Evolutionary conservation across 2,888 invertebrate genomes (phyloP).

Genomic region (Stenolophus ochropezus): DNA sequence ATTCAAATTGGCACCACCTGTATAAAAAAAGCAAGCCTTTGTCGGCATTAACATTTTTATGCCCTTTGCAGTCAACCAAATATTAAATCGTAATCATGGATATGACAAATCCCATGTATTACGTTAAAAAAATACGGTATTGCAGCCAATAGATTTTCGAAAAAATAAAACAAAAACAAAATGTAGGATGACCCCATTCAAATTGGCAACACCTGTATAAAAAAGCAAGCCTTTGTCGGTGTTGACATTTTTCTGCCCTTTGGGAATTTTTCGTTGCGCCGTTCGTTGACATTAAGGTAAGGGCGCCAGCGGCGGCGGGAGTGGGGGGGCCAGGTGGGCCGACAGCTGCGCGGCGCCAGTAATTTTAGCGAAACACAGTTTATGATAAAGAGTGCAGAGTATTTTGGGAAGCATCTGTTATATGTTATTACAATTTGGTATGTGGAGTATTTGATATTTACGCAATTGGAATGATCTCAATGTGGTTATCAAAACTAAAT

Average conservation of each 20-base stretch:
- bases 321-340: neutral
- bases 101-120: too few species aligned
- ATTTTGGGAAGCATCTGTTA: neutral
- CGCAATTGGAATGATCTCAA: slow-evolving; percentile 30
- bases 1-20: too few species aligned
- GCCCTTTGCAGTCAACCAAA: too few species aligned
- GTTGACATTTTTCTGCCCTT: neutral
- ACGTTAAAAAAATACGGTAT: too few species aligned
- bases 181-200: too few species aligned
- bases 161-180: too few species aligned
- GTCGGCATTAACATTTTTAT: too few species aligned
- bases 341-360: neutral
- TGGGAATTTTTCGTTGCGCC: neutral
- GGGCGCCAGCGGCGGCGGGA: neutral
- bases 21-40: too few species aligned
- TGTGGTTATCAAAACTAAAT: slow-evolving; percentile 51
- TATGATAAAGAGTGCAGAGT: neutral
- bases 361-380: neutral
- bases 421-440: neutral
- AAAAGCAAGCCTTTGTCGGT: too few species aligned
- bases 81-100: too few species aligned
- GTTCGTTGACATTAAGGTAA: neutral
- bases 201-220: too few species aligned
- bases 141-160: too few species aligned
- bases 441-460: slow-evolving; percentile 27